These are phyloP conservation scores for Nothocercus nigrocapillus DNA, from an alignment of 2,113 vertebrate genomes.

Conservation along the genomic window DNA sequence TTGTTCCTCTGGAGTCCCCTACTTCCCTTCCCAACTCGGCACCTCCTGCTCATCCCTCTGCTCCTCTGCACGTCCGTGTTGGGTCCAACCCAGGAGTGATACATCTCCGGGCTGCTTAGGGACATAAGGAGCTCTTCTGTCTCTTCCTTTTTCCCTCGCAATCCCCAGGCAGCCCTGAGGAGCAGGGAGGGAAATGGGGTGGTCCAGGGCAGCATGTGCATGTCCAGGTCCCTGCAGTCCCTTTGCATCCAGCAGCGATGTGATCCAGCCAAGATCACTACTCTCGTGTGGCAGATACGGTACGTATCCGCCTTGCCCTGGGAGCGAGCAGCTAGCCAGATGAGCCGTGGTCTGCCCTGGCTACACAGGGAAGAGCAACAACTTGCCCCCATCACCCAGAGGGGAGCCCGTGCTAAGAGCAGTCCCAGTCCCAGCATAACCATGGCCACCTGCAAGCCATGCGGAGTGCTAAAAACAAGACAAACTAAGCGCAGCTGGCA, in stretches of 20 bases:
- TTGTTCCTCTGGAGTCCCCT: rapidly evolving
- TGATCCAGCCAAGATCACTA: neutral
- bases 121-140: neutral
- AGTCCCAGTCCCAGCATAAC: neutral
- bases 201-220: too few species aligned
- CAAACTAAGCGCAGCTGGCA: constrained; percentile 69
- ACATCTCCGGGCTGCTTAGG: neutral
- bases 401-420: neutral
- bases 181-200: neutral
- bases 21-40: neutral
- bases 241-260: neutral
- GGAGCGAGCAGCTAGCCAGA: neutral
- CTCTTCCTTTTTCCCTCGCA: neutral
- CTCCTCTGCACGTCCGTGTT: rapidly evolving
- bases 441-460: neutral
- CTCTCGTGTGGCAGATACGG: neutral
- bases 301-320: neutral
- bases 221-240: too few species aligned
- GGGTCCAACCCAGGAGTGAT: neutral
- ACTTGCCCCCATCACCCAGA: neutral
- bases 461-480: constrained; percentile 64
- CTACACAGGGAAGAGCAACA: rapidly evolving
- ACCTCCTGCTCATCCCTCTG: neutral
- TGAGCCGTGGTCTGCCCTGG: neutral
- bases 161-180: neutral